Evolutionary conservation across 2,888 invertebrate genomes (phyloP), one percentile per base, ranked within the genome.

Genomic region (Caradrina kadenii): DNA sequence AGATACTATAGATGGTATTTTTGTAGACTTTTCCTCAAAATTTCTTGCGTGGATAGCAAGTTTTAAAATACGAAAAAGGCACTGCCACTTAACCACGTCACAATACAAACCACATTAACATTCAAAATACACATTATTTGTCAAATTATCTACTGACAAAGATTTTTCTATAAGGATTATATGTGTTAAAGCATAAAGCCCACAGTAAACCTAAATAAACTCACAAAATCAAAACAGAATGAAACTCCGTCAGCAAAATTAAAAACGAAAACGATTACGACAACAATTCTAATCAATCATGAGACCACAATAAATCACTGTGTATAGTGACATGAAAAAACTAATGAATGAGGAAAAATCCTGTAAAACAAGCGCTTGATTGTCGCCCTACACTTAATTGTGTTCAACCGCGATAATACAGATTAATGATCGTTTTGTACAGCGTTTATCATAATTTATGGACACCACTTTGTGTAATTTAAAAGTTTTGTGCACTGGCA

Each of bases 371-470:
- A 81, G 58, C 69, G 70, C 59, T 77, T 70, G 69, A 56, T 65
- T 82, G 83, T 84, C 83, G 50, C 81, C 73, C 82, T 81, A 81
- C 84, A 82, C 87, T 89, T 88, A 86, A 89, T 88, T 87, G 86
- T 82, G 80, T 76, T 76, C 71, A 76, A 84, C 84, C 81, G 80
- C 83, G 86, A 84, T 88, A 87, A 88, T 87, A 76, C 76, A 81
- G 87, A 88, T 89, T 89, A 88, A 90, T 89, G 82, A 82, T 77
- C 73, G 77, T 72, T 80, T 81, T 82, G 83, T 83, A 72, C 71
- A 63, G 50, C 72, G 73, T 80, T 84, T 81, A 84, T 82, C 72
- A 83, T 83, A 83, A 83, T 78, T 78, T 78, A 78, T 78, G 77
- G 77, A 54, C 31, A 76, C 62, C 77, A 70, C 52, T 73, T 66